These are phyloP conservation scores for Prunella strophiata DNA, from an alignment of 2,797 vertebrate species.

Conservation along the genomic window DNA sequence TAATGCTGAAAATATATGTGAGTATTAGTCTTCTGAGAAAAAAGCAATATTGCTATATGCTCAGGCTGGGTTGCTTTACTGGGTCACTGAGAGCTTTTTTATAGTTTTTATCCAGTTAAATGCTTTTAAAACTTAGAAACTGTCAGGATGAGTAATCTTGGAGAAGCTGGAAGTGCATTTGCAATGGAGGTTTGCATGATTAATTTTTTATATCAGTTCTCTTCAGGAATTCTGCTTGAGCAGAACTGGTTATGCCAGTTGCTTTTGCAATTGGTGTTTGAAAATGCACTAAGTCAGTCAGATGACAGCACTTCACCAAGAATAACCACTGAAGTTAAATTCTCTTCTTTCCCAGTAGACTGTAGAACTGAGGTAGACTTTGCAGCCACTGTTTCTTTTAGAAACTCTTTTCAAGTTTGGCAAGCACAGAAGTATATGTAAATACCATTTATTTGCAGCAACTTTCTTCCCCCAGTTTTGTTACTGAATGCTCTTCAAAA, in stretches of 20 bases:
- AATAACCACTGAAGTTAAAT: neutral
- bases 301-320: neutral
- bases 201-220: slow-evolving; percentile 2
- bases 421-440: neutral
- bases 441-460: neutral
- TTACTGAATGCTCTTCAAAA: neutral
- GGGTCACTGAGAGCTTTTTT: neutral
- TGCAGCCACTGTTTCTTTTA: neutral
- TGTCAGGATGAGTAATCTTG: neutral
- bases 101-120: neutral
- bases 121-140: neutral
- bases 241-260: slow-evolving; percentile 27
- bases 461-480: neutral
- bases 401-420: neutral
- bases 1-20: neutral
- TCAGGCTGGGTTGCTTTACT: neutral
- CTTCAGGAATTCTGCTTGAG: slow-evolving; percentile 3
- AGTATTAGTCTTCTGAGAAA: neutral
- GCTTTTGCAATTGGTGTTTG: neutral
- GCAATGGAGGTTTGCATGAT: neutral
- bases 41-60: neutral
- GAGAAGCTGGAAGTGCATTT: neutral
- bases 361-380: neutral
- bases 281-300: neutral
- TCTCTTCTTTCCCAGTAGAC: neutral